Evolutionary conservation across 2,888 invertebrate species (phyloP).

Genomic region (Limnephilus lunatus): DNA sequence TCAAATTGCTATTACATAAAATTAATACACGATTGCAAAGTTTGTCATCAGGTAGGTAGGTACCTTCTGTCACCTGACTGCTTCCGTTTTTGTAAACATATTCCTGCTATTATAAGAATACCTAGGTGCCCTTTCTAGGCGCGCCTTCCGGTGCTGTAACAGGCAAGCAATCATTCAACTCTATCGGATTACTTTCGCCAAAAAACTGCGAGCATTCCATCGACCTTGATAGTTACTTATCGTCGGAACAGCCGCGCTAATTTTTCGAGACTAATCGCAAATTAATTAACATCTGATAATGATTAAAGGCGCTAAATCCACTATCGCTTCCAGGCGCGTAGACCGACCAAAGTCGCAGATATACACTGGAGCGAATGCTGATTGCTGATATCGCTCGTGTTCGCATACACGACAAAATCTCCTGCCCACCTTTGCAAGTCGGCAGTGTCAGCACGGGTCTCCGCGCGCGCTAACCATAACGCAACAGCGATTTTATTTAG

Average conservation of each 20-base stretch:
- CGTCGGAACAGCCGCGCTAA: background rate
- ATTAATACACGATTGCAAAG: too few species aligned
- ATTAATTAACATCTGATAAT: background rate
- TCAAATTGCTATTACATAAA: too few species aligned
- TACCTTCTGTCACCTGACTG: background rate
- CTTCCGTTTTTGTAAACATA: background rate
- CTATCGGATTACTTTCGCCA: background rate
- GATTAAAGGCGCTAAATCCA: background rate
- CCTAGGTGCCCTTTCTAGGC: background rate
- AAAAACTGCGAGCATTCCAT: background rate
- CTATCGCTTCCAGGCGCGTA: background rate
- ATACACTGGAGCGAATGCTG: background rate
- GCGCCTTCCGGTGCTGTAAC: background rate
- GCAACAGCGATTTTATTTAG: background rate
- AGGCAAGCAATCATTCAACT: background rate
- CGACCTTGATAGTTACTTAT: background rate
- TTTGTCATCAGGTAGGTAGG: too few species aligned
- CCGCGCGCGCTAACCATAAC: background rate
- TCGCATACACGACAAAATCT: background rate
- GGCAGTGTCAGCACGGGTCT: constrained; percentile 21
- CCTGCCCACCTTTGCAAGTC: constrained; percentile 12
- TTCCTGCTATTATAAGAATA: background rate
- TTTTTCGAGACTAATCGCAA: background rate
- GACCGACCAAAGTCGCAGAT: background rate
- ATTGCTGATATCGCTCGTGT: constrained; percentile 15